Base-by-base conservation (phyloP, 64 coral and sea anemone genomes). In the Montipora cactus region DNA sequence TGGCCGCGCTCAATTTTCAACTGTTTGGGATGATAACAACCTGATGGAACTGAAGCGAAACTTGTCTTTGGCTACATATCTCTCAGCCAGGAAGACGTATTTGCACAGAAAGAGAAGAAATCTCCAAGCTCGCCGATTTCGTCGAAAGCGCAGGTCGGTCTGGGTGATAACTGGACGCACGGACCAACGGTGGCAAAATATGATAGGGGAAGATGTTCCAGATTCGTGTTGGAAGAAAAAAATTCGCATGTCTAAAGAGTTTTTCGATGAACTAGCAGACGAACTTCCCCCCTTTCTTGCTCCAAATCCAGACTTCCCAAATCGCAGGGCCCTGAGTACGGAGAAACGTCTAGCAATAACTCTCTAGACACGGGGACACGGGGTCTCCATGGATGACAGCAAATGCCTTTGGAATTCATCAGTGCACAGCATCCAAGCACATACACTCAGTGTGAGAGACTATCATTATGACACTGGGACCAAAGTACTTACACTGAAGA, bases 401-500 rank as follows among this genome's bases (percentile, higher is more conserved):
- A 10, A 55, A 55, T 55, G 52, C 52, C 52, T 55, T 55, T 10
- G 2, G 52, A 55, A 55, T 55, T 55, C 52, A 55, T 55, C 52
- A 55, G 52, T 55, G 52, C 9, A 55, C 52, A 55, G 52, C 52
- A 55, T 55, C 52, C 52, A 55, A 55, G 52, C 52, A 55, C 52
- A 55, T 7, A 55, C 52, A 55, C 5, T 55, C 2, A 55, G 52
- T 55, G 52, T 70, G 61, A 0, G 72, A 70, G 84, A 87, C 59
- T 13, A 68, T 68, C 67, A 87, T 75, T 87, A 87, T 68, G 67
- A n/a, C 71, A 2, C 52, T 67, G 61, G 52, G 89, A 51, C 89
- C 75, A 90, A 79, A 77, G 57, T 90, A 90, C 77, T 79, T 90
- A 37, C 78, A 90, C 74, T 67, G 77, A 55, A 67, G 89, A 90